phyloP scores from a whole-genome alignment of 2,113 vertebrate species.

The Pluvianellus socialis region DNA sequence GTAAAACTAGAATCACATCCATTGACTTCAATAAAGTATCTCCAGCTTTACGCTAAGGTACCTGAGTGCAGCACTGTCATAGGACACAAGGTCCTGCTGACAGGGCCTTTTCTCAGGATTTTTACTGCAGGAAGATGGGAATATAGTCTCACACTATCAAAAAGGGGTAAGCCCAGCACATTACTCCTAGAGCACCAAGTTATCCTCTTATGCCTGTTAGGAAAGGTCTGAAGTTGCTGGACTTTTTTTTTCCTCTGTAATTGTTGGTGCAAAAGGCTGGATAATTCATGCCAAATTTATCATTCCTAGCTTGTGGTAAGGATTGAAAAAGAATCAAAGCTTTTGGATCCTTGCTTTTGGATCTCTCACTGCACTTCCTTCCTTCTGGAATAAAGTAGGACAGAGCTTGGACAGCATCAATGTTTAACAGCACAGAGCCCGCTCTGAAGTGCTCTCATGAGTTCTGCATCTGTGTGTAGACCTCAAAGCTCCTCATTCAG shows the following conservation, averaged over 20 bases:
- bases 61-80: background rate
- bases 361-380: background rate
- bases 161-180: background rate
- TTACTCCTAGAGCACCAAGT: background rate
- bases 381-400: background rate
- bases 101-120: background rate
- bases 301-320: background rate
- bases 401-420: fast-evolving
- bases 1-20: background rate
- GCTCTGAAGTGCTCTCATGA: background rate
- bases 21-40: background rate
- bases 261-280: background rate
- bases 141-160: background rate
- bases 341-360: background rate
- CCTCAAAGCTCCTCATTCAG: background rate
- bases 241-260: background rate
- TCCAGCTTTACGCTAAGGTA: background rate
- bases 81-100: background rate
- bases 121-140: background rate
- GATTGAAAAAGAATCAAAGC: background rate
- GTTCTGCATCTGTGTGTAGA: background rate
- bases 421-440: background rate
- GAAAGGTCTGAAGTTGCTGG: background rate
- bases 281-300: background rate
- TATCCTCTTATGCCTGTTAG: background rate